Base-by-base conservation (phyloP, 2,797 vertebrate genomes). In the Pseudotriccus pelzelni region DNA sequence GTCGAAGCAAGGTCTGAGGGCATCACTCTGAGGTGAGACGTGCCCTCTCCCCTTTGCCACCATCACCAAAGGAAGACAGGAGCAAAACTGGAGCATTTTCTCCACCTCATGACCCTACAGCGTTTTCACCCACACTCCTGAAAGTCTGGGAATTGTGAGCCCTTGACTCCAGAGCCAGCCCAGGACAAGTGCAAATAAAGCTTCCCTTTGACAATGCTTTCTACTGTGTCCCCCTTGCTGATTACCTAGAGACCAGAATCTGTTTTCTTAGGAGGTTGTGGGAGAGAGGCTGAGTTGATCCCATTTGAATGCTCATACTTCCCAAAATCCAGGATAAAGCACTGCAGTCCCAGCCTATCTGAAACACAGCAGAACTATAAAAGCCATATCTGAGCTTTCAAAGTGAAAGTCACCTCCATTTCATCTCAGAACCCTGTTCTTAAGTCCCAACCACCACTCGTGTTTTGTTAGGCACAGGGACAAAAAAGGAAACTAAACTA, bases 211-310 rank as follows among this genome's bases (percentile, higher is more conserved):
- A 19, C 44, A 43, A 2, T 7, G 6, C 2, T 58, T 64, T 62
- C 30, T 72, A 2, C 25, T 17, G 21, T 0, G 1, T 58, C 3
- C 1, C 6, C 4, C 9, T 73, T 39, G 12, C 28, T 27, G 12
- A 8, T 3, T 82, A 46, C n/a, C 9, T 3, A 2, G 15, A 30
- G 15, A 43, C 7, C 0, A 0, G 12, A 64, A 10, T 12, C 23
- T 80, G 21, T 69, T 76, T 59, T 41, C 49, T 67, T 22, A 49
- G 22, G 7, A 36, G 20, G 6, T 3, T 32, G 6, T 27, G 44
- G 14, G 53, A 73, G 20, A 15, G 17, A 83, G 34, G 14, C 7
- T 74, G 41, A 15, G 7, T 16, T 37, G 9, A 68, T 77, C 13
- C 17, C 9, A 3, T 81, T 67, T 81, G 6, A 24, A 25, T 44